Evolutionary conservation across 2,113 vertebrate species (phyloP).

Genomic region (Pachycephala philippinensis): DNA sequence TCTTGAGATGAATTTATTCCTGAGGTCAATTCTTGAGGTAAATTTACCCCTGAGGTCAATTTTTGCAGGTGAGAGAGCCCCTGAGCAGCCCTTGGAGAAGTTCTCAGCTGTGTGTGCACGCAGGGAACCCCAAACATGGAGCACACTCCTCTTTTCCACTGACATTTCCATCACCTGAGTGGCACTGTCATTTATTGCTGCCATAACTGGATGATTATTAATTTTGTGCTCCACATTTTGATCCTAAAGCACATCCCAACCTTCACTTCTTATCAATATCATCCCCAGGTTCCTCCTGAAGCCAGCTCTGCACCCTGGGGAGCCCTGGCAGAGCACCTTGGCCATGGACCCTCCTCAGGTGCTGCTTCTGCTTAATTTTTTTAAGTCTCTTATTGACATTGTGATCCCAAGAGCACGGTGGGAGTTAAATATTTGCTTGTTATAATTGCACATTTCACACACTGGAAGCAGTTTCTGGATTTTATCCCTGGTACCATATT

Average conservation of each 20-base stretch:
- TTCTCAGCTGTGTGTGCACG: background rate
- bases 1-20: too few species aligned
- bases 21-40: background rate
- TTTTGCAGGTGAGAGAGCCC: background rate
- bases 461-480: constrained; percentile 22
- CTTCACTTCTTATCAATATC: background rate
- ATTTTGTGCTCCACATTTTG: background rate
- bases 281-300: background rate
- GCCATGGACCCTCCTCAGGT: background rate
- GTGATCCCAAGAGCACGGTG: background rate
- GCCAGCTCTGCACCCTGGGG: background rate
- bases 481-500: background rate
- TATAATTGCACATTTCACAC: constrained; percentile 12
- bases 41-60: background rate
- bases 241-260: background rate
- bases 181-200: background rate
- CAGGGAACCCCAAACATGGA: background rate
- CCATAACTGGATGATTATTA: background rate
- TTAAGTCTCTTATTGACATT: background rate
- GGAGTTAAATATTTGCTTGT: constrained; percentile 24
- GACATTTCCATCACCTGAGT: background rate
- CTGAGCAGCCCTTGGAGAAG: background rate
- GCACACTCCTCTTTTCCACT: background rate
- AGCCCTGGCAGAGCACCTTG: background rate
- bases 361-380: background rate